These are phyloP conservation scores for Lasioglossum vierecki DNA, from an alignment of 2,888 invertebrate species.

Conservation along the genomic window DNA sequence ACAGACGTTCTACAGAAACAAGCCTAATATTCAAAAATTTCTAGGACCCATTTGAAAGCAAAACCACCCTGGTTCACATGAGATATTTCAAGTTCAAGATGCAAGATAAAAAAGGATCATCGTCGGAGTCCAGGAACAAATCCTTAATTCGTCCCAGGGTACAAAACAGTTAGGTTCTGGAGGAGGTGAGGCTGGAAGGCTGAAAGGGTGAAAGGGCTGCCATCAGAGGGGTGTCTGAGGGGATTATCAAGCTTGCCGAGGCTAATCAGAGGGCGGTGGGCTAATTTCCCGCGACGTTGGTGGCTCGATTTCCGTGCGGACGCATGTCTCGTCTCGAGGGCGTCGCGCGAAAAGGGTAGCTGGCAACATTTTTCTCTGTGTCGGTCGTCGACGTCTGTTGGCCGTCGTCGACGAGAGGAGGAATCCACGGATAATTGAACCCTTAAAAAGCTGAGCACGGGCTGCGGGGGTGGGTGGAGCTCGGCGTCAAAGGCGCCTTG, in stretches of 20 bases:
- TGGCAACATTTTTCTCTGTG: conserved; percentile 37
- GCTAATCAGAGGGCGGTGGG: conserved; percentile 27
- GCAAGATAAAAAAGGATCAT: neutral
- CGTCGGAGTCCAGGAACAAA: neutral
- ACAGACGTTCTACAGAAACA: neutral
- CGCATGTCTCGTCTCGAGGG: conserved; percentile 52
- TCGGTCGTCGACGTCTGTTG: conserved; percentile 30
- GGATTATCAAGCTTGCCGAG: neutral
- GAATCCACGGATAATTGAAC: conserved; percentile 71
- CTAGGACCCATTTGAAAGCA: too few species aligned
- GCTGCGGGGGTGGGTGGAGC: neutral
- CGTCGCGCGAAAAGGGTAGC: conserved; percentile 29
- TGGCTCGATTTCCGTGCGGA: conserved; percentile 38
- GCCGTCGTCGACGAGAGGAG: conserved; percentile 29
- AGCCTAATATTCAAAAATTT: neutral
- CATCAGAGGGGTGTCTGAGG: neutral
- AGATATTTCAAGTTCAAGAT: neutral
- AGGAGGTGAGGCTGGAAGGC: neutral
- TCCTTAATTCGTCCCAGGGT: neutral
- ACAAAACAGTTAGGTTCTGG: neutral
- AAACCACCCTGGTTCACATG: neutral
- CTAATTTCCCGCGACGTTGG: conserved; percentile 11
- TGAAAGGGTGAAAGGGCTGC: neutral
- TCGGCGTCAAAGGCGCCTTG: conserved; percentile 42
- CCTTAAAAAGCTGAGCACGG: conserved; percentile 65